These are phyloP conservation scores for Sphaerodactylus townsendi DNA, from an alignment of 2,113 vertebrate genomes.

Conservation along the genomic window DNA sequence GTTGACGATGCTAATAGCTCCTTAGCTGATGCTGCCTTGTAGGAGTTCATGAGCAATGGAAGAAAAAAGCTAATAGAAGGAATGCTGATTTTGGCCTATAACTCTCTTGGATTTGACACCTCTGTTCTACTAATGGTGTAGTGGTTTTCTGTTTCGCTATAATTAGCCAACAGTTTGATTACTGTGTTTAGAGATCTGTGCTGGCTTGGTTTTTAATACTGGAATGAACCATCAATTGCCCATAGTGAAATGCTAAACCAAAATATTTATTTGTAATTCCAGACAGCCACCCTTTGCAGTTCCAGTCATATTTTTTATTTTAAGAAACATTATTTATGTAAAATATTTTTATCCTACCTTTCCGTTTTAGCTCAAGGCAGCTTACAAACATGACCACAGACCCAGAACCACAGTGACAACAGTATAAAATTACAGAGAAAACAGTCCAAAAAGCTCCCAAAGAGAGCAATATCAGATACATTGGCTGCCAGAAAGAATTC, in stretches of 20 bases:
- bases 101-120: neutral
- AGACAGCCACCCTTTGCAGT: neutral
- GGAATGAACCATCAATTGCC: slow-evolving; percentile 21
- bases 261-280: neutral
- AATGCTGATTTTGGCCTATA: rapidly evolving
- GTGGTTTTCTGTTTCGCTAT: slow-evolving; percentile 11
- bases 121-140: slow-evolving; percentile 15
- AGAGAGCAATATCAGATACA: no score
- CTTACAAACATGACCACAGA: no score
- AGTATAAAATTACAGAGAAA: no score
- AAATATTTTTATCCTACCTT: no score
- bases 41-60: neutral
- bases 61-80: neutral
- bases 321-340: no score
- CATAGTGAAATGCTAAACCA: slow-evolving; percentile 26
- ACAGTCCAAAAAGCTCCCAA: no score
- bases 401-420: no score
- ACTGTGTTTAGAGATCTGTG: slow-evolving; percentile 1
- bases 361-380: no score
- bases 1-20: neutral
- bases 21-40: rapidly evolving
- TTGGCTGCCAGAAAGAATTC: neutral
- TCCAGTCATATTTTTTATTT: no score
- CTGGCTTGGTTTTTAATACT: slow-evolving; percentile 12
- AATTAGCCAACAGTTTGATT: slow-evolving; percentile 38